Conservation (phyloP, 2,797 vertebrate genomes). For the Cheirogaleus major region DNA sequence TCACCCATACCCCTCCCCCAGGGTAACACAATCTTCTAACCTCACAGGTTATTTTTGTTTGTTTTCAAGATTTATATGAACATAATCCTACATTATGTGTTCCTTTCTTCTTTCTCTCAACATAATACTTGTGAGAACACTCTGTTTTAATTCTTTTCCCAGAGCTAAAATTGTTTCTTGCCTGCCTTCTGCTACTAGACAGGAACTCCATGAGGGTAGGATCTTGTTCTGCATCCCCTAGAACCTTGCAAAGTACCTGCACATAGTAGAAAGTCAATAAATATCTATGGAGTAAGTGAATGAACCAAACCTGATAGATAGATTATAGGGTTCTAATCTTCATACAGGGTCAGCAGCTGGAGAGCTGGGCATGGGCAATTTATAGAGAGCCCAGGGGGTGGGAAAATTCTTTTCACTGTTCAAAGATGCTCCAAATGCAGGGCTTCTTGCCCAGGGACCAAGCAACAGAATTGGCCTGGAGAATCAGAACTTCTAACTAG, state of each 20-base stretch:
- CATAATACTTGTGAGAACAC: background rate
- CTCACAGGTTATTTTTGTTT: background rate
- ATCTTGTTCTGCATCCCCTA: background rate
- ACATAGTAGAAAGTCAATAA: background rate
- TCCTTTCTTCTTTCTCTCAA: conserved; percentile 38
- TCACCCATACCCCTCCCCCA: background rate
- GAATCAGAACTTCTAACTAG: background rate
- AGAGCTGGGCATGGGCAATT: background rate
- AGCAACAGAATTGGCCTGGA: background rate
- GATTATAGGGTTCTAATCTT: background rate
- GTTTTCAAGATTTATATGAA: background rate
- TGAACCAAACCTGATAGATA: background rate
- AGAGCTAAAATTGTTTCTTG: background rate
- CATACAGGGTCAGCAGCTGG: background rate
- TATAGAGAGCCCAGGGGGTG: background rate
- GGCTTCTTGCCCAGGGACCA: background rate
- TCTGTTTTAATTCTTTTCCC: background rate
- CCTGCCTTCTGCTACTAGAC: background rate
- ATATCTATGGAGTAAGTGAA: background rate
- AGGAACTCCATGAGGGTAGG: background rate
- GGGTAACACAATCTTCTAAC: background rate
- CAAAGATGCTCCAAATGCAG: background rate
- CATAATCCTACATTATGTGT: background rate
- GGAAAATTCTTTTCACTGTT: background rate
- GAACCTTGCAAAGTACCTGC: background rate